These are phyloP conservation scores for Thelaira solivaga DNA, from an alignment of 2,888 invertebrate genomes.

Conservation along the genomic window DNA sequence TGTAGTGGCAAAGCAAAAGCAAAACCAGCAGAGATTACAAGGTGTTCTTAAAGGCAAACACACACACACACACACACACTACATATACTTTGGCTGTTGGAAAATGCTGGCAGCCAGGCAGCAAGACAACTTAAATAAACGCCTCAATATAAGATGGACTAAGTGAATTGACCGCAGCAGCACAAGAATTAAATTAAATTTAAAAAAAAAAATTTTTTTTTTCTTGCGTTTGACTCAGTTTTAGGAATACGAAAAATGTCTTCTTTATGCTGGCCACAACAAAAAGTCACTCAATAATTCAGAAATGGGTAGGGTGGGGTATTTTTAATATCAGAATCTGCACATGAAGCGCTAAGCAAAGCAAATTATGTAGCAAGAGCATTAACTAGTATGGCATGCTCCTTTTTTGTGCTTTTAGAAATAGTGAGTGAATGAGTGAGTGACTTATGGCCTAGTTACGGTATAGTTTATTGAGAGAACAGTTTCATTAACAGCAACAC, in stretches of 20 bases:
- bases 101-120: constrained; percentile 28
- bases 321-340: neutral
- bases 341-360: neutral
- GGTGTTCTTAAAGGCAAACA: neutral
- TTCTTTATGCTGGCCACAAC: neutral
- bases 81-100: neutral
- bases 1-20: constrained; percentile 11
- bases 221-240: constrained; percentile 38
- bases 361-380: no score
- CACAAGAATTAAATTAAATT: neutral
- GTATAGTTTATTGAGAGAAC: no score
- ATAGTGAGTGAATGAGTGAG: no score
- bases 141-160: constrained; percentile 35
- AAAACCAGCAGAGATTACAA: constrained; percentile 29
- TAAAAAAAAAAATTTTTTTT: constrained; percentile 19
- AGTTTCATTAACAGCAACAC: no score
- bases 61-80: neutral
- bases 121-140: constrained; percentile 48
- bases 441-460: no score
- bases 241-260: constrained; percentile 24
- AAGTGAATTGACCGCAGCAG: constrained; percentile 14
- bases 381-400: no score
- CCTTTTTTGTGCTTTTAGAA: no score
- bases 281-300: constrained; percentile 2
- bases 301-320: no score